Evolutionary conservation across 2,888 invertebrate genomes (phyloP).

Genomic region (Phengaris arion): DNA sequence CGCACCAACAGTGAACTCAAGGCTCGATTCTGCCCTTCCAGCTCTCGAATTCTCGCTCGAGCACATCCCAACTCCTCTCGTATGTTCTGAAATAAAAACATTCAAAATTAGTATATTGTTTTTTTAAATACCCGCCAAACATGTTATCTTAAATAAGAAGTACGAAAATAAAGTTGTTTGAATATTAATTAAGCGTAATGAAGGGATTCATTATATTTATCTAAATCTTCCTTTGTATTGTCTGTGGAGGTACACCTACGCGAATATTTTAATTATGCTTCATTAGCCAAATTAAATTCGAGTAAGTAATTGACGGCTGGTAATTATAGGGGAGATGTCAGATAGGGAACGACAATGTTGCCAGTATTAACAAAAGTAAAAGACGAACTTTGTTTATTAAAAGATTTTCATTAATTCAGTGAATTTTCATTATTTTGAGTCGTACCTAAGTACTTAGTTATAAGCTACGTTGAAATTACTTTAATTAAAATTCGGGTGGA

Average conservation of each 20-base stretch:
- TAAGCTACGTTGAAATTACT: conserved; percentile 27
- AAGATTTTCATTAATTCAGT: conserved; percentile 29
- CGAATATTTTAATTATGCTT: conserved; percentile 78
- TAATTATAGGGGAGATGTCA: conserved; percentile 62
- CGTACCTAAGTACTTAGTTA: not conserved
- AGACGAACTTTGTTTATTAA: conserved; percentile 31
- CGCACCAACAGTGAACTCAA: conserved; percentile 85
- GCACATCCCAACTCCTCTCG: conserved; percentile 88
- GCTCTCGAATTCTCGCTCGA: conserved; percentile 85
- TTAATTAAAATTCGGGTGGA: conserved; percentile 29
- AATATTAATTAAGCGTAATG: conserved; percentile 12
- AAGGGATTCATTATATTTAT: conserved; percentile 34
- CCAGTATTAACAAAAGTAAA: conserved; percentile 47
- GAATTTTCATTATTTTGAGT: conserved; percentile 25
- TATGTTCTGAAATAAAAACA: conserved; percentile 78
- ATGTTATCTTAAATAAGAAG: not conserved
- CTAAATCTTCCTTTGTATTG: conserved; percentile 42
- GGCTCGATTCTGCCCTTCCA: conserved; percentile 88
- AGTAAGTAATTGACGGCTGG: conserved; percentile 72
- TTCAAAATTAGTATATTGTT: not conserved
- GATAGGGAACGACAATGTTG: conserved; percentile 54
- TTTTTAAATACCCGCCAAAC: not conserved
- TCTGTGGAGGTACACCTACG: conserved; percentile 62
- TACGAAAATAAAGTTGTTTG: conserved; percentile 11
- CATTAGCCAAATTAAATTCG: conserved; percentile 79